Evolutionary conservation across 1,140 invertebrate species (phyloP).

Genomic region (Bombyx mandarina): DNA sequence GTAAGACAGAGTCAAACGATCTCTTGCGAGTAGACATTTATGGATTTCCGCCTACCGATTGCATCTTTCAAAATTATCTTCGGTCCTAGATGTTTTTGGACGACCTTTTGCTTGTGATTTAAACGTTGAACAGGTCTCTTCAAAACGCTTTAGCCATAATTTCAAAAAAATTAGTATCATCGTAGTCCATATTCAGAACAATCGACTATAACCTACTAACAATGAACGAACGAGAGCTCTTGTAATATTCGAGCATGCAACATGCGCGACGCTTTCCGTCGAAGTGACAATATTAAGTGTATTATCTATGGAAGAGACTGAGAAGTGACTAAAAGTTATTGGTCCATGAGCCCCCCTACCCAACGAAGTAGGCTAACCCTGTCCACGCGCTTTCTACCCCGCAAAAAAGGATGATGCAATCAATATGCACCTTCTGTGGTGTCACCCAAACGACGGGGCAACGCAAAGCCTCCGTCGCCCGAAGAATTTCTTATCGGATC

Average conservation of each 20-base stretch:
- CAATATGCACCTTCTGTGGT: too few species aligned
- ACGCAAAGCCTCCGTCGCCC: too few species aligned
- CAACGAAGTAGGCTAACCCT: too few species aligned
- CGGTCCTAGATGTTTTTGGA: not conserved
- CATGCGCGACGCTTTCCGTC: not conserved
- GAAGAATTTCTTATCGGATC: too few species aligned
- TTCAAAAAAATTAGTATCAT: not conserved
- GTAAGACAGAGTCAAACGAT: not conserved
- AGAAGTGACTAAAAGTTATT: too few species aligned
- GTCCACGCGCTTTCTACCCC: too few species aligned
- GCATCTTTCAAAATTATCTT: not conserved
- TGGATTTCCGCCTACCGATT: not conserved
- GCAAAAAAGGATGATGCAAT: too few species aligned
- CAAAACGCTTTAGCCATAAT: not conserved
- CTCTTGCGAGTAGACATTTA: not conserved
- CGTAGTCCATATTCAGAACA: too few species aligned
- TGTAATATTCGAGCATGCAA: not conserved
- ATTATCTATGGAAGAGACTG: too few species aligned
- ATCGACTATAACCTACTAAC: not conserved
- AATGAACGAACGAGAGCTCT: not conserved
- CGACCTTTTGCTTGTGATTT: not conserved
- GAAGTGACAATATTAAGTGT: not conserved
- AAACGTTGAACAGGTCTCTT: not conserved
- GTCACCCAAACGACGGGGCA: too few species aligned
- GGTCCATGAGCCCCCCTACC: too few species aligned